phyloP scores from a whole-genome alignment of 2,113 vertebrate species.

The Malaclemys terrapin region DNA sequence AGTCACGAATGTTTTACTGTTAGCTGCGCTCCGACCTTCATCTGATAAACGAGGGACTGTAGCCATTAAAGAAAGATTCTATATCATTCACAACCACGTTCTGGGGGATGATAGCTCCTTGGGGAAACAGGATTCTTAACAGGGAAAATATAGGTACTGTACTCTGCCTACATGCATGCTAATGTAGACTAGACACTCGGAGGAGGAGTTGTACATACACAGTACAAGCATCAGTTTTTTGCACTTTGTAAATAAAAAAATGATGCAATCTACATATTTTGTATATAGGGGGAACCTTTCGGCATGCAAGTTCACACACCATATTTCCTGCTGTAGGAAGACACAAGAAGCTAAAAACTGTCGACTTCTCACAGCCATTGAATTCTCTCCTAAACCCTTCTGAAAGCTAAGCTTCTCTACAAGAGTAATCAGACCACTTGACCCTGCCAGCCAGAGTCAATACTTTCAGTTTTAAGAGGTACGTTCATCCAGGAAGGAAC shows the following conservation, averaged over 20 bases:
- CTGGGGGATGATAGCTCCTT: slow-evolving; percentile 36
- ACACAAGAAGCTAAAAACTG: slow-evolving; percentile 1
- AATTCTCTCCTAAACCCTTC: slow-evolving; percentile 12
- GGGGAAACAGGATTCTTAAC: slow-evolving; percentile 61
- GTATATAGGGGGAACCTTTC: slow-evolving; percentile 32
- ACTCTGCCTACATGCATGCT: slow-evolving; percentile 43
- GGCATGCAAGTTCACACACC: slow-evolving; percentile 26
- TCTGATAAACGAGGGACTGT: slow-evolving; percentile 52
- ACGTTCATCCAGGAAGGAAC: slow-evolving; percentile 12
- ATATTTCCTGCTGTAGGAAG: neutral
- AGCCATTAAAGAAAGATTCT: slow-evolving; percentile 38
- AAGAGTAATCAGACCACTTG: neutral
- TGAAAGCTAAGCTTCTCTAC: neutral
- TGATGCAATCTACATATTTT: slow-evolving; percentile 26
- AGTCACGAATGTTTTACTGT: slow-evolving; percentile 53
- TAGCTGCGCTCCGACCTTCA: slow-evolving; percentile 47
- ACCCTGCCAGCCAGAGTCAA: neutral
- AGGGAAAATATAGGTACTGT: slow-evolving; percentile 67
- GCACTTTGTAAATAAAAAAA: slow-evolving; percentile 52
- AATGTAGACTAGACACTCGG: slow-evolving; percentile 35
- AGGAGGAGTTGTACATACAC: slow-evolving; percentile 49
- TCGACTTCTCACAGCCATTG: slow-evolving; percentile 11
- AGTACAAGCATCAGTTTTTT: slow-evolving; percentile 49
- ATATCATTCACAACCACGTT: slow-evolving; percentile 56
- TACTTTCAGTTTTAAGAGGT: slow-evolving; percentile 35